Evolutionary conservation across 2,113 vertebrate species (phyloP).

Genomic region (Mobula hypostoma): DNA sequence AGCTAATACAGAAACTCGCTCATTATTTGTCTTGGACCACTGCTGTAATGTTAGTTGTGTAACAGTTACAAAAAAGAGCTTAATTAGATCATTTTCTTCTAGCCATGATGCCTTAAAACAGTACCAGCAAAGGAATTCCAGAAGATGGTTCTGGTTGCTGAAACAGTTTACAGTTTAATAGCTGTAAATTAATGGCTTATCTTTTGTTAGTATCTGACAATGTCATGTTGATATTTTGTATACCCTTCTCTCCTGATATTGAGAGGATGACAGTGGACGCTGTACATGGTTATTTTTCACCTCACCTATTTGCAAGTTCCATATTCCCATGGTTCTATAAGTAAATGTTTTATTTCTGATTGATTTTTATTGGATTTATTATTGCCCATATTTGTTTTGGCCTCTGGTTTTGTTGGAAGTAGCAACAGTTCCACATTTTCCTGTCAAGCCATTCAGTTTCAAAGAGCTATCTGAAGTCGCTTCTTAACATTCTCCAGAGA

Average conservation of each 20-base stretch:
- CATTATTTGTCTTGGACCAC: neutral
- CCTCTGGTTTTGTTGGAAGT: neutral
- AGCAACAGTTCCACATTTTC: neutral
- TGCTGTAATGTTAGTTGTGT: neutral
- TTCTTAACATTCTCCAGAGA: neutral
- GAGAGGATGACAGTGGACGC: too few species aligned
- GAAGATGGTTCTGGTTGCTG: neutral
- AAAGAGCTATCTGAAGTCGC: neutral
- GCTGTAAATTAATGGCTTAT: too few species aligned
- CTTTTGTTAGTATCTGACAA: neutral
- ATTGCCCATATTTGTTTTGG: neutral
- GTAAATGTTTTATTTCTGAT: neutral
- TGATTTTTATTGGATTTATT: neutral
- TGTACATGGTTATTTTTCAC: neutral
- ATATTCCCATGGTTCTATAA: neutral
- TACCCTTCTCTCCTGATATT: neutral
- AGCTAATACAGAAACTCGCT: neutral
- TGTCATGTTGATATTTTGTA: neutral
- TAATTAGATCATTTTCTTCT: neutral
- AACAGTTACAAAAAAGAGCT: neutral
- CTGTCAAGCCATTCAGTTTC: neutral
- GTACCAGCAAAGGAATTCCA: neutral
- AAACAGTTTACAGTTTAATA: neutral
- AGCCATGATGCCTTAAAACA: neutral
- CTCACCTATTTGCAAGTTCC: neutral